Base-by-base conservation (phyloP, 1,140 invertebrate genomes). In the Ostrea denselamellosa region DNA sequence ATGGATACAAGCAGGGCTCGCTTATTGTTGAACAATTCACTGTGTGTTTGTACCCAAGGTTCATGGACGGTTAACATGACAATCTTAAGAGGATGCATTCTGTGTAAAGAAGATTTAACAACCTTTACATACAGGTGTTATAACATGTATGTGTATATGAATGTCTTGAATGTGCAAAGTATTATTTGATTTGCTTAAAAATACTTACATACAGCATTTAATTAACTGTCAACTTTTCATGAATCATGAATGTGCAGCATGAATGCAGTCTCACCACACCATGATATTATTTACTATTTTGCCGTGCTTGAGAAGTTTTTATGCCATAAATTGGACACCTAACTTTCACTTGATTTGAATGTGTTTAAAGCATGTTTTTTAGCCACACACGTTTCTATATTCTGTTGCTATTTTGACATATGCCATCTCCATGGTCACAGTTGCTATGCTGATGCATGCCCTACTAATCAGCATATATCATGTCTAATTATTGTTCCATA, bases 381-480 rank as follows among this genome's bases (percentile, higher is more conserved):
- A 19, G 56, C 56, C 56, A 62, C 56, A 62, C 56, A 19, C 28
- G 68, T 62, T 77, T 77, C 17, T 62, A 62, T 62, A 62, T 62
- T 34, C 9, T 17, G 22, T 77, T 77, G 68, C 68, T 77, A 28
- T 28, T 22, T 77, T 12, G 17, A 77, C 9, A 77, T 77, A 25
- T 44, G 28, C 68, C 12, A 77, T 77, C 68, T 77, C 68, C 68
- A 77, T 77, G 68, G 68, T 77, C 14, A 77, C 68, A 77, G 68
- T 77, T 77, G 68, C 68, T 77, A 77, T 22, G 68, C 68, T 77
- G 68, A 77, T 77, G 68, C 68, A 77, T 77, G 68, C 28, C 68
- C 68, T 77, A 77, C 68, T 77, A 77, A 77, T 77, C 68, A 77
- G 68, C 68, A 77, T 77, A 77, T 77, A 77, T 77, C 68, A 77